Evolutionary conservation across 1,140 invertebrate genomes (phyloP).

Genomic region (Planococcus citri): DNA sequence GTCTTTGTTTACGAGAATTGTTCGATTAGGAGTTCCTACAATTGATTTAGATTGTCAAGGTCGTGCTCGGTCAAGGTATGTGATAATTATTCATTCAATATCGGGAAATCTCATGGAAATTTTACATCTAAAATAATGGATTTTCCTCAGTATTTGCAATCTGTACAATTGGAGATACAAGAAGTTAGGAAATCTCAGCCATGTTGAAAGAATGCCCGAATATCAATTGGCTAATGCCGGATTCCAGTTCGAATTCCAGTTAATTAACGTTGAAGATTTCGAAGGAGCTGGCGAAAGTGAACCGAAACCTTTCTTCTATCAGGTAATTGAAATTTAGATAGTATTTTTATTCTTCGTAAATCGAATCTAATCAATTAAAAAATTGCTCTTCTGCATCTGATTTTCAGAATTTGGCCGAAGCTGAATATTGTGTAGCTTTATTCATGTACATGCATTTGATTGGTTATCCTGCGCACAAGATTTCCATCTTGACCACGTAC

Average conservation of each 20-base stretch:
- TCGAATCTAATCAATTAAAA: neutral
- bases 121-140: neutral
- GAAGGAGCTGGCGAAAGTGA: slow-evolving; percentile 95
- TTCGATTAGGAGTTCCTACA: slow-evolving; percentile 89
- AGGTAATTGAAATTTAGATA: slow-evolving; percentile 41
- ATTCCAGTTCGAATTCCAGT: slow-evolving; percentile 84
- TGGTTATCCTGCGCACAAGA: slow-evolving; percentile 94
- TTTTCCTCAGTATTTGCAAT: slow-evolving; percentile 62
- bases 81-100: neutral
- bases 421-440: slow-evolving; percentile 93
- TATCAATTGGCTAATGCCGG: slow-evolving; percentile 85
- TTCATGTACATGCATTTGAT: slow-evolving; percentile 98
- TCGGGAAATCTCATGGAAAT: no score
- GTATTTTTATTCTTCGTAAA: neutral
- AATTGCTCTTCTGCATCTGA: no score
- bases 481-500: slow-evolving; percentile 98
- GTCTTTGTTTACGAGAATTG: slow-evolving; percentile 91
- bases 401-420: slow-evolving; percentile 88
- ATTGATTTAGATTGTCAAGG: slow-evolving; percentile 97
- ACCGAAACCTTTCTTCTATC: slow-evolving; percentile 97
- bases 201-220: slow-evolving; percentile 69
- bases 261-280: slow-evolving; percentile 94
- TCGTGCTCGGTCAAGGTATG: slow-evolving; percentile 68
- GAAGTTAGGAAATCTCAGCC: slow-evolving; percentile 78
- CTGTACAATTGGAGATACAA: slow-evolving; percentile 98